phyloP scores from a whole-genome alignment of 2,888 invertebrate species.

The Halictus ligatus region DNA sequence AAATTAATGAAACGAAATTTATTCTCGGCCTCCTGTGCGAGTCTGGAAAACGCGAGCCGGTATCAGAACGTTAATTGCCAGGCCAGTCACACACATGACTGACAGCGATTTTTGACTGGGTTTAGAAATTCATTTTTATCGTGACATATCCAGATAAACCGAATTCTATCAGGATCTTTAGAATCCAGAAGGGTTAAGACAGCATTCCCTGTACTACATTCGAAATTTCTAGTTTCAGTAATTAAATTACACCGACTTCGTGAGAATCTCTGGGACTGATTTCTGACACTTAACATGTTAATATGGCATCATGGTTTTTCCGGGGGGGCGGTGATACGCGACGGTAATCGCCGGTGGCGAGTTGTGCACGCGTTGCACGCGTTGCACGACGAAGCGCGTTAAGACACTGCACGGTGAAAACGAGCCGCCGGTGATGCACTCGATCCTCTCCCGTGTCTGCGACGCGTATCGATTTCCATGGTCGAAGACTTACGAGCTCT shows the following conservation, averaged over 20 bases:
- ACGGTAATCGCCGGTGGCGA: neutral
- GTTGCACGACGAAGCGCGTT: neutral
- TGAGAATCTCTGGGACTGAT: too few relatives aligned
- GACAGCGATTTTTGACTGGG: too few relatives aligned
- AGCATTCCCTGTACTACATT: too few relatives aligned
- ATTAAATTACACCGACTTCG: too few relatives aligned
- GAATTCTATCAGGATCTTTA: too few relatives aligned
- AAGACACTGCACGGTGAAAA: neutral
- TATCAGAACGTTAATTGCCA: too few relatives aligned
- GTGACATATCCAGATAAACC: too few relatives aligned
- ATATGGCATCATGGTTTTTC: neutral
- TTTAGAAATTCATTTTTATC: too few relatives aligned
- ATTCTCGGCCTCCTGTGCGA: neutral
- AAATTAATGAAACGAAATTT: neutral
- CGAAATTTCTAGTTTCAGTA: too few relatives aligned
- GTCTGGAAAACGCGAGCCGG: neutral
- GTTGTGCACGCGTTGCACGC: neutral
- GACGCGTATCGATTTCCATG: neutral
- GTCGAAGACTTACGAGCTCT: neutral
- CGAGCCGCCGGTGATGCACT: neutral
- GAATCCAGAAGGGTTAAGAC: too few relatives aligned
- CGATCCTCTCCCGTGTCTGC: neutral
- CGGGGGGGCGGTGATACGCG: neutral
- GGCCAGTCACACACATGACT: too few relatives aligned
- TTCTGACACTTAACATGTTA: too few relatives aligned